A percentile compares a stretch with the other conserved stretches of the same genome.
Evolutionary conservation across 1,140 invertebrate genomes (phyloP).

Genomic region (Caenorhabditis elegans): DNA sequence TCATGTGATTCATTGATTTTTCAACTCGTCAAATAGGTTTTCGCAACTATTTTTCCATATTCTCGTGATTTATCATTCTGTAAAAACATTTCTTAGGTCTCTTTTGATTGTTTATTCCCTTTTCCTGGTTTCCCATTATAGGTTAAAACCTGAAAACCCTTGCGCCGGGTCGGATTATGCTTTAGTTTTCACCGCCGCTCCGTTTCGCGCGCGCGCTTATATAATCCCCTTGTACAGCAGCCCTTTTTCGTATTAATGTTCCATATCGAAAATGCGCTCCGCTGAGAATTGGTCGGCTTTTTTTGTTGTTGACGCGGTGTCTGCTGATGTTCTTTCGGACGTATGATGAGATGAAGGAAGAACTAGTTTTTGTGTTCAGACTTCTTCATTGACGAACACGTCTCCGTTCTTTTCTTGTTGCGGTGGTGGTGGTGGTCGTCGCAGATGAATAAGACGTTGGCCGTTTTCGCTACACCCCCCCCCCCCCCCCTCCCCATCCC

Average conservation of each 20-base stretch:
- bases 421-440: not conserved
- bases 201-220: too few relatives aligned
- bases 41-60: not conserved
- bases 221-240: not conserved
- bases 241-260: too few relatives aligned
- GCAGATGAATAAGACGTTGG: too few relatives aligned
- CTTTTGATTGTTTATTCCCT: too few relatives aligned
- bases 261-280: not conserved
- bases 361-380: not conserved
- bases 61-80: too few relatives aligned
- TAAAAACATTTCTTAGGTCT: too few relatives aligned
- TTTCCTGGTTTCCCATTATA: not conserved
- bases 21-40: not conserved
- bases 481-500: too few relatives aligned
- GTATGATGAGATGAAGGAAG: not conserved
- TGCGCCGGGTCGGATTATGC: not conserved
- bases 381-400: not conserved
- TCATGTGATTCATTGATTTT: conserved; percentile 27
- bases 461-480: too few relatives aligned
- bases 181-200: not conserved
- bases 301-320: not conserved
- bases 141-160: not conserved
- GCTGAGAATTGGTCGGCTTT: not conserved
- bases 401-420: not conserved
- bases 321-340: not conserved